Conservation (phyloP, 2,888 invertebrate genomes). For the Spodoptera exigua region DNA sequence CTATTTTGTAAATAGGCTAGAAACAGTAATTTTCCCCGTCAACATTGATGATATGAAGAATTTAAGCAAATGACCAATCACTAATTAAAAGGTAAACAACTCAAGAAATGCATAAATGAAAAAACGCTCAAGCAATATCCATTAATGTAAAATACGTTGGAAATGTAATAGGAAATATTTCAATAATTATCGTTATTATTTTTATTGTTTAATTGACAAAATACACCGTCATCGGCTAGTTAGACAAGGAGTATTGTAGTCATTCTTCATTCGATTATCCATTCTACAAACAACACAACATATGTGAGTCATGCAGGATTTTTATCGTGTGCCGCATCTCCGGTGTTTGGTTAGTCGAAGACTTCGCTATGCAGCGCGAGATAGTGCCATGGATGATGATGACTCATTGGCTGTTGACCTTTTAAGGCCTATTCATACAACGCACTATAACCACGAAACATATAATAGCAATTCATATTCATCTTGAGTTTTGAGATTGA, state of each 20-base stretch:
- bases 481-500: conserved; percentile 16
- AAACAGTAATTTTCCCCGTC: too few species aligned
- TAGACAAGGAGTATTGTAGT: not conserved
- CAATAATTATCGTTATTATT: too few species aligned
- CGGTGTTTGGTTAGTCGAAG: conserved; percentile 56
- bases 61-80: too few species aligned
- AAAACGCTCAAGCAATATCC: too few species aligned
- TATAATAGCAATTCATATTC: conserved; percentile 50
- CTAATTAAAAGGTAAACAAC: too few species aligned
- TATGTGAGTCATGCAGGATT: conserved; percentile 54
- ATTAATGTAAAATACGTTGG: too few species aligned
- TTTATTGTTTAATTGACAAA: not conserved
- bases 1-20: too few species aligned
- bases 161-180: too few species aligned
- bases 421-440: conserved; percentile 62
- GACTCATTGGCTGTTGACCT: conserved; percentile 77
- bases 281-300: conserved; percentile 15
- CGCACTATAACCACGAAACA: conserved; percentile 35
- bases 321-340: conserved; percentile 58
- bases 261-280: conserved; percentile 2
- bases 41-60: too few species aligned
- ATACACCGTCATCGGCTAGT: not conserved
- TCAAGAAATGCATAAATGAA: too few species aligned
- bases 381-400: conserved; percentile 65
- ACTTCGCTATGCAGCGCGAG: conserved; percentile 57